Percentiles rank a stretch among this genome's conserved stretches.
Conservation (phyloP, 2,888 invertebrate species). For the Leptinotarsa tumamoca region DNA sequence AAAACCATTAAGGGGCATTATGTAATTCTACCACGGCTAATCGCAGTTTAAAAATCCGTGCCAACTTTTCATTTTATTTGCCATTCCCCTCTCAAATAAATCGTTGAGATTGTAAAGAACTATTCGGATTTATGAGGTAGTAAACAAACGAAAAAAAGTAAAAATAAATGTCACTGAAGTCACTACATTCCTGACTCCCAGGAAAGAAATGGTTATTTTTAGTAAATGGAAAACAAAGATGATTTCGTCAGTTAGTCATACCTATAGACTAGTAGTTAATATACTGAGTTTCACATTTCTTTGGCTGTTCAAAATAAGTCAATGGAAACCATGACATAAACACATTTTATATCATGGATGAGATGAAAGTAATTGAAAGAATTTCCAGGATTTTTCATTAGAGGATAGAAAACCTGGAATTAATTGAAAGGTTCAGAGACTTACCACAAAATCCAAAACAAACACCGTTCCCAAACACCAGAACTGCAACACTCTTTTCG, state of each 20-base stretch:
- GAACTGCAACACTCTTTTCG: no score
- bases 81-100: slow-evolving; percentile 14
- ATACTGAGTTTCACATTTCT: not conserved
- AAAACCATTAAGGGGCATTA: not conserved
- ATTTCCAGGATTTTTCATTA: no score
- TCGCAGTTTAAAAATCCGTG: not conserved
- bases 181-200: slow-evolving; percentile 10
- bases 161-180: slow-evolving; percentile 12
- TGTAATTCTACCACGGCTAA: slow-evolving; percentile 9
- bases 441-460: no score
- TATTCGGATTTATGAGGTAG: slow-evolving; percentile 11
- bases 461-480: no score
- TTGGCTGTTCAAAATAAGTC: not conserved
- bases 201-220: slow-evolving; percentile 17
- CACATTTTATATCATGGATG: no score
- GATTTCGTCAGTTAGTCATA: slow-evolving; percentile 7
- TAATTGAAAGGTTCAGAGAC: no score
- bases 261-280: not conserved
- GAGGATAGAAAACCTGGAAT: no score
- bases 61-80: slow-evolving; percentile 24
- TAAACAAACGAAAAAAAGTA: slow-evolving; percentile 12
- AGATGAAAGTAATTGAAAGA: no score
- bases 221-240: slow-evolving; percentile 15
- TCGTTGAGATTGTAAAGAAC: slow-evolving; percentile 9
- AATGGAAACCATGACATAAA: no score